A percentile compares a stretch with the other conserved stretches of the same genome.
Conservation (phyloP, 1,140 invertebrate genomes). For the Papilio aristodemus region DNA sequence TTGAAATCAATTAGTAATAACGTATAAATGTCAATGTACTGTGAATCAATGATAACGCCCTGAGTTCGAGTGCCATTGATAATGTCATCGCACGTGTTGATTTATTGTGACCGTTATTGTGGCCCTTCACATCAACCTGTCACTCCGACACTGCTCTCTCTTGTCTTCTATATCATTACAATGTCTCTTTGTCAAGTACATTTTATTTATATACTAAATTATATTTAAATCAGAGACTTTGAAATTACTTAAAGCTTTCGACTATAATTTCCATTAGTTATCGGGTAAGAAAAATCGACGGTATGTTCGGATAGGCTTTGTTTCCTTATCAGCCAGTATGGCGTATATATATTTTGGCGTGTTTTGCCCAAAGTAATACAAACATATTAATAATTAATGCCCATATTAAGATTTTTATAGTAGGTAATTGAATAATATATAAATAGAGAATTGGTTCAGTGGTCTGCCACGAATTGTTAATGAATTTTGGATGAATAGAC, state of each 20-base stretch:
- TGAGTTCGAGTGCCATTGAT: slow-evolving; percentile 19
- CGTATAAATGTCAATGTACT: slow-evolving; percentile 25
- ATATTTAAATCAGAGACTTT: neutral
- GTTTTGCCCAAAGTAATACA: too few relatives aligned
- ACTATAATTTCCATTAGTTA: neutral
- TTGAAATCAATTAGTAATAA: slow-evolving; percentile 12
- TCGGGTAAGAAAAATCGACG: too few relatives aligned
- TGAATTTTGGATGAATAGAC: too few relatives aligned
- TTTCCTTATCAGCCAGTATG: too few relatives aligned
- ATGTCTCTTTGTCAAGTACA: slow-evolving; percentile 3
- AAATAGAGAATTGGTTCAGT: too few relatives aligned
- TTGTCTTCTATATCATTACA: neutral
- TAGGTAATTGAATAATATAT: too few relatives aligned
- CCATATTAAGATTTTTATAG: too few relatives aligned
- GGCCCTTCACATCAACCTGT: slow-evolving; percentile 18
- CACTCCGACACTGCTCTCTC: neutral
- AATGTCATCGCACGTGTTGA: slow-evolving; percentile 16
- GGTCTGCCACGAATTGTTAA: too few relatives aligned
- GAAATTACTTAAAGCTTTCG: neutral
- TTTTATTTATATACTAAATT: neutral
- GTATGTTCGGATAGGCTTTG: too few relatives aligned
- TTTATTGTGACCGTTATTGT: slow-evolving; percentile 16
- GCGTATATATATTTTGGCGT: too few relatives aligned
- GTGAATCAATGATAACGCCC: slow-evolving; percentile 19
- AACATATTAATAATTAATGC: too few relatives aligned